Base-by-base conservation (phyloP, 2,797 vertebrate species). In the Poeciliopsis presidionis region DNA sequence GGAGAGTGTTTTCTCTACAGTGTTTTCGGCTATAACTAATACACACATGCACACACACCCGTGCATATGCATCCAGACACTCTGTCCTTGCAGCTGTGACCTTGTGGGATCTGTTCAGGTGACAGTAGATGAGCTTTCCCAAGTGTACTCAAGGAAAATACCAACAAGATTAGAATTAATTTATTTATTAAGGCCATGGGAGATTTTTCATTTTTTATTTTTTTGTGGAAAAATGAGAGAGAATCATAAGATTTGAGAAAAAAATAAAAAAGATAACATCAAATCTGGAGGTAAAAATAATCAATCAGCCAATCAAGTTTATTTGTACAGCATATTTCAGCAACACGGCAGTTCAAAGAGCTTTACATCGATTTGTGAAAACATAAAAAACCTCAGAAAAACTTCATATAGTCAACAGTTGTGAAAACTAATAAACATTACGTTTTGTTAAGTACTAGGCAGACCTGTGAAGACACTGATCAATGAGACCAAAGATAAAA, bases 51-150 rank as follows among this genome's bases (percentile, higher is more conserved):
- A 79, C 73, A 78, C 47, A 69, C 36, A 76, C 67, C 9, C 47
- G 39, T 65, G 70, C 43, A 74, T 70, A 75, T 57, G 69, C 53
- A 74, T 20, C n/a, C 71, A 87, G 33, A 78, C 43, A 55, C 16
- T 69, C 25, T 79, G 81, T 65, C 73, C 80, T 79, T 86, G 80
- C 75, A 87, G 80, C 75, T 86, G 72, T 88, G 89, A 89, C 85
- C 75, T 63, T 80, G 57, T 79, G 71, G 20, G 80, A 80, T 76
- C 30, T 75, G 11, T 69, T 49, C 61, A 84, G 73, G 75, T 81
- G 61, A 45, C 49, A 81, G 51, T 65, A 74, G 47, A 74, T 0
- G 7, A 55, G 73, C 22, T 41, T 7, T 9, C 65, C 12, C 41
- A 46, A 70, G 12, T n/a, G 4, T 67, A 69, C 25, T 67, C 49